Base-by-base conservation (phyloP, 2,113 vertebrate genomes). In the Lepus europaeus region DNA sequence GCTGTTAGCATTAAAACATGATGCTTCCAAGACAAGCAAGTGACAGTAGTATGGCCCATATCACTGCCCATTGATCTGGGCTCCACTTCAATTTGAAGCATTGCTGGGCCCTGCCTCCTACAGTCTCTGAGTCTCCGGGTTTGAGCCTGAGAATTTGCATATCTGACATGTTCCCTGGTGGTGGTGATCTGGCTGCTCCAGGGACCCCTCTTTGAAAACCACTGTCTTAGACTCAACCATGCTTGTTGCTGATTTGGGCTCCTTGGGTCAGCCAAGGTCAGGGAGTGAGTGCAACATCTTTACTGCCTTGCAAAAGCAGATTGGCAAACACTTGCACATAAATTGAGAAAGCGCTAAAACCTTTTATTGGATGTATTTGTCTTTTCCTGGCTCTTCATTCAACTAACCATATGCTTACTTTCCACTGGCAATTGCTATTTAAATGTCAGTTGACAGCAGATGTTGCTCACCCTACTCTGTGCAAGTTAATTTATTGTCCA, bases 361-460 rank as follows among this genome's bases (percentile, higher is more conserved):
- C 63, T 96, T 87, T 94, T 87, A 72, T 69, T 78, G 91, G 95
- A 84, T 53, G 82, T 95, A 88, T 95, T 33, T 59, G 93, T 98
- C 93, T 97, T 83, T 96, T 90, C 90, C 96, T 86, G 83, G 97
- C 94, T 97, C 94, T 51, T 91, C 92, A 83, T 96, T 97, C 97
- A 86, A 86, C 94, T 82, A 95, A 95, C 95, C 97, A 96, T 98
- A 97, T 97, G 98, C 94, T 98, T 96, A 13, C 92, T 92, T 97
- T 97, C 97, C 97, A 95, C 90, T 94, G 97, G 93, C 95, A 98
- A 97, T 91, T 98, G 96, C 96, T 94, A 94, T 98, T 98, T 98
- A 98, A 98, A 98, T 98, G 96, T 98, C 98, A 98, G 97, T 96
- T 97, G 97, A 97, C 84, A 96, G 97, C 98, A 98, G 97, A 94